These are phyloP conservation scores for Pegoplata infirma DNA, from an alignment of 2,888 invertebrate genomes.

Conservation along the genomic window DNA sequence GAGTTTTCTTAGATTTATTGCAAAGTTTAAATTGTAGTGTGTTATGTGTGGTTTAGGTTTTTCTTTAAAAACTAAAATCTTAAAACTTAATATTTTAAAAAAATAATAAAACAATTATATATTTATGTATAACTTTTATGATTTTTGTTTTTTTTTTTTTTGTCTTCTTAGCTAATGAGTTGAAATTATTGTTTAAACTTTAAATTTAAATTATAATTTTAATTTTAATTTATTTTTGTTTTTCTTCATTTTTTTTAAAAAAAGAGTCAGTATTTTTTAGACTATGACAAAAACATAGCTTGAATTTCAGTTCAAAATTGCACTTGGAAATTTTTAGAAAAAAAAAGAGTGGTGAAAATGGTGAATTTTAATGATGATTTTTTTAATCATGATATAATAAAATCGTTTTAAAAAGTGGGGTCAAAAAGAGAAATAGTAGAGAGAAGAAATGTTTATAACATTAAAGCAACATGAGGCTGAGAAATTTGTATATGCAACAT, in stretches of 20 bases:
- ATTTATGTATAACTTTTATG: too few species aligned
- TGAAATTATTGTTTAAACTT: slow-evolving; percentile 31
- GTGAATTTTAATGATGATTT: neutral
- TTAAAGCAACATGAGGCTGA: neutral
- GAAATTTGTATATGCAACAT: neutral
- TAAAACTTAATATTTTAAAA: slow-evolving; percentile 46
- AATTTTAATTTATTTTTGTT: neutral
- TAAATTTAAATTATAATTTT: slow-evolving; percentile 17
- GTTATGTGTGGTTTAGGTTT: slow-evolving; percentile 33
- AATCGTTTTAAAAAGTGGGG: too few species aligned
- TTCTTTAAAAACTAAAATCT: slow-evolving; percentile 37
- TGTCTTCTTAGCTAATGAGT: slow-evolving; percentile 47
- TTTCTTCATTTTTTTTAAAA: neutral
- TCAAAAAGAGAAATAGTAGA: neutral
- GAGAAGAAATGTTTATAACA: neutral
- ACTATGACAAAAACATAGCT: slow-evolving; percentile 19
- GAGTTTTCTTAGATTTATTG: slow-evolving; percentile 33
- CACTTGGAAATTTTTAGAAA: slow-evolving; percentile 43
- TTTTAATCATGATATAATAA: too few species aligned
- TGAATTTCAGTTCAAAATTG: slow-evolving; percentile 56
- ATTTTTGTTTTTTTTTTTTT: too few species aligned
- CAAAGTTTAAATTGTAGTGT: slow-evolving; percentile 14
- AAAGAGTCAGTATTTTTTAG: slow-evolving; percentile 21
- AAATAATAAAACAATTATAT: slow-evolving; percentile 43
- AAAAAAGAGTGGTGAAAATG: neutral